Base-by-base conservation (phyloP, 2,888 invertebrate species). In the Eupithecia tripunctaria region DNA sequence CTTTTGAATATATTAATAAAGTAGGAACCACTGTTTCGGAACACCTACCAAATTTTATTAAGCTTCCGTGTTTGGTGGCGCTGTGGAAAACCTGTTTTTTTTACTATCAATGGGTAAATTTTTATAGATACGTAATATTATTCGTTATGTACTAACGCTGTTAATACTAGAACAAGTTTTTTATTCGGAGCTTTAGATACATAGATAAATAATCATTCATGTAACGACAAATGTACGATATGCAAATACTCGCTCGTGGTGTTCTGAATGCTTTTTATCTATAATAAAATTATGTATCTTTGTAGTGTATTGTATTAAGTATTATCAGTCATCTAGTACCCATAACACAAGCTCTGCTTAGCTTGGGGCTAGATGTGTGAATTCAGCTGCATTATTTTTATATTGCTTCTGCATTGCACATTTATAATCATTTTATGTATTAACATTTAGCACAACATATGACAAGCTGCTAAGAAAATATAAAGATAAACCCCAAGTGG, bases 1-100 rank as follows among this genome's bases (percentile, higher is more conserved):
- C 69, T 41, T 68, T 69, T 63, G 69, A 69, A 63, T 63, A 36
- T 62, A 63, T 69, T 69, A 69, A 69, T 69, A 69, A 69, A 63
- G 25, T 51, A 51, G 25, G 21, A 21, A 29, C 60, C 59, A 62
- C 60, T 60, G 62, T n/a, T 27, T 2, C 36, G 69, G 36, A 25
- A 25, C 32, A 51, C 62, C 36, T 36, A 14, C 36, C 12, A n/a
- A 64, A 21, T 21, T 0, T 64, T 38, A 64, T 64, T 25, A 41
- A 64, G 36, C n/a, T 36, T 36, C 12, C 63, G 14, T 18, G 60
- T 60, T 60, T 25, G 14, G 10, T n/a, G 21, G 63, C 12, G 21
- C 38, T 64, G 7, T 25, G 8, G 14, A 25, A 56, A 14, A 25
- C 1, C 56, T 10, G 21, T 0, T 51, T 18, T 51, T 21, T 51